Base-by-base conservation (phyloP, 1,140 invertebrate species). In the Nebria ingens region DNA sequence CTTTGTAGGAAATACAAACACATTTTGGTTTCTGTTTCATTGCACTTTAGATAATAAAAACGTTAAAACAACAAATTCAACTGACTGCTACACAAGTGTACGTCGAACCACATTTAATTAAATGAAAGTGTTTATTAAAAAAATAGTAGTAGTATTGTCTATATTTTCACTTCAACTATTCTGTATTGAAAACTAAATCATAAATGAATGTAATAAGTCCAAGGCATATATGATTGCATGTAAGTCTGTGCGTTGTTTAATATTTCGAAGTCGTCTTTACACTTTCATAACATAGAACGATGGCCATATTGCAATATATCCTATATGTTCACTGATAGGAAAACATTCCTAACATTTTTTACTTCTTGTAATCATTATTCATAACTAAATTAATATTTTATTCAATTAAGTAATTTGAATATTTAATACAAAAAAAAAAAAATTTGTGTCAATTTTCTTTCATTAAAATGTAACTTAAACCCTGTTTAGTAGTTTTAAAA, bases 301-400 rank as follows among this genome's bases (percentile, higher is more conserved):
- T 29, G 25, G 25, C 4, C 13, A 29, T 29, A 29, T 29, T 29
- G 25, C 25, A 51, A 59, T 56, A 25, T 61, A 61, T 54, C 56
- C 65, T 58, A 63, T 59, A 61, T 66, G 59, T 59, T 62, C 64
- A 61, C 40, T 61, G 55, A 60, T 58, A 59, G 54, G 63, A 64
- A 64, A 64, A 29, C 25, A 29, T 29, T 4, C 13, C 13, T 29
- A 4, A 13, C 25, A 29, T 29, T 29, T 13, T 29, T 29, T 29
- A 6, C 25, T 29, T 29, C 13, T 29, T n/a, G n/a, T 29, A 29
- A 29, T 29, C 13, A 29, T 29, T 29, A 29, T 29, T 4, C 13
- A n/a, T n/a, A n/a, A n/a, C n/a, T n/a, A n/a, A n/a, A n/a, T n/a
- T n/a, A n/a, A n/a, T n/a, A n/a, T n/a, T n/a, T n/a, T n/a, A n/a